A percentile compares a stretch with the other conserved stretches of the same genome.
Evolutionary conservation across 2,113 vertebrate species (phyloP).

Genomic region (Cyprinodon variegatus): DNA sequence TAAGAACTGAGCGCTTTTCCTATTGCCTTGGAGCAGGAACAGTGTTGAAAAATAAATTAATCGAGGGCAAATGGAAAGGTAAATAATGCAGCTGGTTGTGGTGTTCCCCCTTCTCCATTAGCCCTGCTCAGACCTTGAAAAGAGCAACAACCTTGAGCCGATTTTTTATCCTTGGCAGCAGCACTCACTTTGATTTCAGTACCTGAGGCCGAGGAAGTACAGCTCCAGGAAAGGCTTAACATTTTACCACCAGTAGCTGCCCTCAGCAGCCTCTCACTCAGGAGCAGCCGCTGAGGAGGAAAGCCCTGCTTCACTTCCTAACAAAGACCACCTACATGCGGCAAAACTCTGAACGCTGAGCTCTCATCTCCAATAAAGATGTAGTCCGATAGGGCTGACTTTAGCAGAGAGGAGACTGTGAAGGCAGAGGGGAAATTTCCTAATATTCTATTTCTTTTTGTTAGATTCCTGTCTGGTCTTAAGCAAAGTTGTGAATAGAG

Average conservation of each 20-base stretch:
- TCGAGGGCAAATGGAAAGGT: constrained; percentile 73
- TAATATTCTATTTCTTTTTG: constrained; percentile 7
- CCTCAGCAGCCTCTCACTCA: constrained; percentile 57
- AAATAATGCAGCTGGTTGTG: constrained; percentile 78
- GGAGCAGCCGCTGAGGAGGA: constrained; percentile 51
- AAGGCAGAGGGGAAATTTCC: background rate
- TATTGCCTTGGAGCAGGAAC: constrained; percentile 66
- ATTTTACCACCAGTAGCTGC: constrained; percentile 61
- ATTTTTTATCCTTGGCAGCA: constrained; percentile 72
- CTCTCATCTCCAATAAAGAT: constrained; percentile 43
- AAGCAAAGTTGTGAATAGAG: background rate
- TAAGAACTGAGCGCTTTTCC: constrained; percentile 58
- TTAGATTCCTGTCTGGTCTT: background rate
- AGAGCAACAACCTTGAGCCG: constrained; percentile 62
- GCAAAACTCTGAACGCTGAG: constrained; percentile 33
- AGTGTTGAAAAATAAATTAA: constrained; percentile 81
- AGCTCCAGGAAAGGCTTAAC: constrained; percentile 71
- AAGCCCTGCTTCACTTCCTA: constrained; percentile 46
- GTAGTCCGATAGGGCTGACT: constrained; percentile 24
- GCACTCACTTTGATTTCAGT: constrained; percentile 37
- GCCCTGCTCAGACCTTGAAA: constrained; percentile 67
- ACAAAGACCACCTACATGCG: constrained; percentile 61
- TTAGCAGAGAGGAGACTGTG: background rate
- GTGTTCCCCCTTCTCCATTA: constrained; percentile 76
- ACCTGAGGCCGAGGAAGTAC: constrained; percentile 71